These are phyloP conservation scores for Machimus rusticus DNA, from an alignment of 2,888 invertebrate species.

Conservation along the genomic window DNA sequence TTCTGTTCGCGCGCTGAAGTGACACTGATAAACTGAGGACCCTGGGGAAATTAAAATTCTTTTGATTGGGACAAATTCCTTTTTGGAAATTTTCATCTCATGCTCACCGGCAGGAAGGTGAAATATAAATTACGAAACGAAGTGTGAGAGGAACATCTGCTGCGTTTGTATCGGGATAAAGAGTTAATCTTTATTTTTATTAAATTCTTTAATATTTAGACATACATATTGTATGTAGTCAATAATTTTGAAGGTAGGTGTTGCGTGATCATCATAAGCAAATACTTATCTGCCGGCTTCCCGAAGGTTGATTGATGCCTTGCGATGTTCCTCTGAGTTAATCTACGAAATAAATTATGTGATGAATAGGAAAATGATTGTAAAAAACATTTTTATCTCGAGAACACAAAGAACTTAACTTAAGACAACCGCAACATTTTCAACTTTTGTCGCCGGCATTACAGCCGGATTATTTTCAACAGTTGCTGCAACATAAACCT, in stretches of 20 bases:
- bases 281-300: no score
- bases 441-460: no score
- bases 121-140: background rate
- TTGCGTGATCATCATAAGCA: no score
- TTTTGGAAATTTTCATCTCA: background rate
- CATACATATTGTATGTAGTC: background rate
- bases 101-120: background rate
- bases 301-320: no score
- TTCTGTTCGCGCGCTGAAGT: background rate
- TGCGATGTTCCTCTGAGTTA: no score
- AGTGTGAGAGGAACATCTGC: background rate
- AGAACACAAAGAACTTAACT: no score
- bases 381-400: no score
- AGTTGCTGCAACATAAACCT: no score
- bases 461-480: no score
- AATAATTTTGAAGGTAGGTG: background rate
- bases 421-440: no score
- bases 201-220: background rate
- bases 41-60: constrained; percentile 36
- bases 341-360: no score
- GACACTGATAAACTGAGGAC: constrained; percentile 36
- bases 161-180: background rate
- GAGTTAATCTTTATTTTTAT: background rate
- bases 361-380: no score
- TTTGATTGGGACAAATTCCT: constrained; percentile 28